Conservation (phyloP, 2,888 invertebrate genomes). For the Parnassius smintheus region DNA sequence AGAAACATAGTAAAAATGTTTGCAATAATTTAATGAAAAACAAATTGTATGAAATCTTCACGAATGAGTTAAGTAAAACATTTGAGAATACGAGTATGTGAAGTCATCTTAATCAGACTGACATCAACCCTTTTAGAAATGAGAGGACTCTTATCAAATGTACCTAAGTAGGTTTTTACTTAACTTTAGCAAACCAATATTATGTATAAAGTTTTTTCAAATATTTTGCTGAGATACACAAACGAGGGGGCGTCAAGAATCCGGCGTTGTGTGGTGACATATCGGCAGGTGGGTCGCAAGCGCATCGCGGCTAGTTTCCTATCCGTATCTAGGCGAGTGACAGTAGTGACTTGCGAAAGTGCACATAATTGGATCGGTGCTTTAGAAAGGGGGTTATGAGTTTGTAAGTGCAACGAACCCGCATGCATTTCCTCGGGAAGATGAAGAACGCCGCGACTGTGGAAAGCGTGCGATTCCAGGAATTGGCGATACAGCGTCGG, state of each 20-base stretch:
- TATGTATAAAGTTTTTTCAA: too few relatives aligned
- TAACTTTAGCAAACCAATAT: too few relatives aligned
- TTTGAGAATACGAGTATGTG: too few relatives aligned
- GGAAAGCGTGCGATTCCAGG: slow-evolving; percentile 76
- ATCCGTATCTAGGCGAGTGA: slow-evolving; percentile 80
- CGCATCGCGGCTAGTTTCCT: slow-evolving; percentile 71
- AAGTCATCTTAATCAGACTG: too few relatives aligned
- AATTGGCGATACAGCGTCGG: slow-evolving; percentile 52
- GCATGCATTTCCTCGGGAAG: slow-evolving; percentile 76
- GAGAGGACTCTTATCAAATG: too few relatives aligned
- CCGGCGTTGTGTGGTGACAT: slow-evolving; percentile 40
- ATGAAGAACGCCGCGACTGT: slow-evolving; percentile 61
- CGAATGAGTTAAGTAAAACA: too few relatives aligned
- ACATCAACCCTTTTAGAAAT: too few relatives aligned
- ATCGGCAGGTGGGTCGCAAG: slow-evolving; percentile 63
- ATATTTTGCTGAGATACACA: too few relatives aligned
- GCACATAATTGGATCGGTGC: slow-evolving; percentile 81
- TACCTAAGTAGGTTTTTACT: too few relatives aligned
- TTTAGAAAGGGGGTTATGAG: slow-evolving; percentile 82
- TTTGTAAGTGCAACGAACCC: slow-evolving; percentile 80
- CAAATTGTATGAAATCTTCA: too few relatives aligned
- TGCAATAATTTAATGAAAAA: too few relatives aligned
- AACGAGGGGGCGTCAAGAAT: slow-evolving; percentile 29
- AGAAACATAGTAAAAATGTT: too few relatives aligned
- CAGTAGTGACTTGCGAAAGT: slow-evolving; percentile 81